Conservation (phyloP, 2,797 vertebrate genomes). For the Halcyon badia region DNA sequence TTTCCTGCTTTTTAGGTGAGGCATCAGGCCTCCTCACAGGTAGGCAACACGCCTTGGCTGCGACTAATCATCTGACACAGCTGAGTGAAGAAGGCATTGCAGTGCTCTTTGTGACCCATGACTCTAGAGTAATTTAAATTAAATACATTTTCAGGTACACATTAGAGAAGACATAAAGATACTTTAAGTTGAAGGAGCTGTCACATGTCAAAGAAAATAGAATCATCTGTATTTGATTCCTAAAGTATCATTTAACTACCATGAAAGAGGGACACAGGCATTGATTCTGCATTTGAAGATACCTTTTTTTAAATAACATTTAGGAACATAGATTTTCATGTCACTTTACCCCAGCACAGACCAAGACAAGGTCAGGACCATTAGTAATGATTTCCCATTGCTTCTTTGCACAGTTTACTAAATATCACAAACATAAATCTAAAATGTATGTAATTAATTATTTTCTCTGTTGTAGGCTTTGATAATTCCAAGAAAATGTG, state of each 20-base stretch:
- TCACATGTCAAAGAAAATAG: constrained; percentile 31
- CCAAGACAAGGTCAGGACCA: not conserved
- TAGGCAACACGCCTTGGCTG: not conserved
- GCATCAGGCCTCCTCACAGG: not conserved
- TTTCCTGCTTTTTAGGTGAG: not conserved
- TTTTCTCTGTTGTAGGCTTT: not conserved
- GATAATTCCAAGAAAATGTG: not conserved
- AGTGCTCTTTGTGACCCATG: constrained; percentile 28
- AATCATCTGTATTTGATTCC: not conserved
- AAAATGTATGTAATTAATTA: not conserved
- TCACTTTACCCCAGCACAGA: not conserved
- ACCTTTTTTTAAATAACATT: not conserved
- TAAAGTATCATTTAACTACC: not conserved
- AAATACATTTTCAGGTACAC: constrained; percentile 6
- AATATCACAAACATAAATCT: not conserved
- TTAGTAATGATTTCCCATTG: not conserved
- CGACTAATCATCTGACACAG: not conserved
- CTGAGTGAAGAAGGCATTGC: not conserved
- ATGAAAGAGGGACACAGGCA: not conserved
- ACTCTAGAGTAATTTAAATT: constrained; percentile 44
- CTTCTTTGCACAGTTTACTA: not conserved
- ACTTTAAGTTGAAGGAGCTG: not conserved
- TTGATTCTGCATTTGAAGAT: not conserved
- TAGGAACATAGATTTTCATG: not conserved
- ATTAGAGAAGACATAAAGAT: not conserved